phyloP scores from a whole-genome alignment of 2,113 vertebrate species.

The Ranitomeya imitator region DNA sequence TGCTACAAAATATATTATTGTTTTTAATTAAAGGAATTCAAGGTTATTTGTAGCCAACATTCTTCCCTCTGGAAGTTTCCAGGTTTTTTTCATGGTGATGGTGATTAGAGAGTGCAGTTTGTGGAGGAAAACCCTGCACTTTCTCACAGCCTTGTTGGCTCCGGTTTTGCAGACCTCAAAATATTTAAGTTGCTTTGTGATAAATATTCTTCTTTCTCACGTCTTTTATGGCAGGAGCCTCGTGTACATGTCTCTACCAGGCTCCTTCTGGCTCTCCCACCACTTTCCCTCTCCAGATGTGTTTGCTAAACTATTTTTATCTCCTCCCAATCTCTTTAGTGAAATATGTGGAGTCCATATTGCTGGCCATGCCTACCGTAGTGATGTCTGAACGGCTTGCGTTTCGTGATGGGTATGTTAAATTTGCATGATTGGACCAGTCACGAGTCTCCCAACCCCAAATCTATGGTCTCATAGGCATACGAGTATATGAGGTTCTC shows the following conservation, averaged over 20 bases:
- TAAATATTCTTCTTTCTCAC: conserved; percentile 7
- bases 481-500: too few species aligned
- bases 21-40: not conserved
- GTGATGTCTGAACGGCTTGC: too few species aligned
- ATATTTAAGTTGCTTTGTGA: conserved; percentile 25
- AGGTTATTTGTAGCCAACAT: not conserved
- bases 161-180: not conserved
- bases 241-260: conserved; percentile 6
- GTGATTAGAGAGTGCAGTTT: not conserved
- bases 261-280: not conserved
- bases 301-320: conserved; percentile 4
- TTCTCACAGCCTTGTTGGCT: conserved; percentile 44
- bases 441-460: too few species aligned
- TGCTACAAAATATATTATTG: not conserved
- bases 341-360: not conserved
- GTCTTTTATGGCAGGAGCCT: not conserved
- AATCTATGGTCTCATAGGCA: too few species aligned
- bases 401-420: too few species aligned
- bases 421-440: too few species aligned
- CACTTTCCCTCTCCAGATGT: not conserved
- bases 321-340: not conserved
- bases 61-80: not conserved
- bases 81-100: not conserved
- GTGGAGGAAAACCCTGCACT: conserved; percentile 3
- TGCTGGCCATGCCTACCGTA: too few species aligned